Conservation (phyloP, 2,797 vertebrate genomes). For the Galagoides demidoff region DNA sequence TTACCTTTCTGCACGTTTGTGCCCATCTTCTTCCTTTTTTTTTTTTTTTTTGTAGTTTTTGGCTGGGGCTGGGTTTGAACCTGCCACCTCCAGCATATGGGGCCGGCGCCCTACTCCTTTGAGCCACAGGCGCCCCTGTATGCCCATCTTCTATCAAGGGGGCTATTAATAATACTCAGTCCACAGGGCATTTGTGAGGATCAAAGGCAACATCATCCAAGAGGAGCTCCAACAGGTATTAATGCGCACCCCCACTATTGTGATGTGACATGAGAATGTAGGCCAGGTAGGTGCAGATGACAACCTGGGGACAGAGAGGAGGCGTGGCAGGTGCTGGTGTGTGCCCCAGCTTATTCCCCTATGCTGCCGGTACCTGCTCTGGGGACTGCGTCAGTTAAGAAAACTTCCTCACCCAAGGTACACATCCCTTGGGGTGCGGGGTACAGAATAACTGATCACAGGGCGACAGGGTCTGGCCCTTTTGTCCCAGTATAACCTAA, state of each 20-base stretch:
- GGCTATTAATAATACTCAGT: neutral
- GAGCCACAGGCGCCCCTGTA: no score
- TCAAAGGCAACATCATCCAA: neutral
- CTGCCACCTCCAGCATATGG: no score
- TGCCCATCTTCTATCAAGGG: neutral
- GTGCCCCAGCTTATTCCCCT: neutral
- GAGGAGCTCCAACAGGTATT: neutral
- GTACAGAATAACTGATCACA: neutral
- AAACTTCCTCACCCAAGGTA: neutral
- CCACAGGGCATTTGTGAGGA: neutral
- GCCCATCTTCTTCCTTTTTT: neutral
- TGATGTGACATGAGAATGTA: neutral
- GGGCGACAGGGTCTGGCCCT: rapidly evolving
- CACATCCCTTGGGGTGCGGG: neutral
- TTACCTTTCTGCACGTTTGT: neutral
- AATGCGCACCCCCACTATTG: neutral
- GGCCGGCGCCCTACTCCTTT: no score
- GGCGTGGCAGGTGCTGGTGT: neutral
- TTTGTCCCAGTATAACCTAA: rapidly evolving
- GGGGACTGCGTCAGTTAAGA: neutral
- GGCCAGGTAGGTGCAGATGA: neutral
- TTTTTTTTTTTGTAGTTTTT: no score
- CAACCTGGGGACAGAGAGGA: neutral
- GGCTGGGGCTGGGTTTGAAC: no score
- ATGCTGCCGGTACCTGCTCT: neutral